Evolutionary conservation across 2,888 invertebrate species (phyloP), one percentile per base, ranked within the genome.

Genomic region (Rhogogaster chlorosoma): DNA sequence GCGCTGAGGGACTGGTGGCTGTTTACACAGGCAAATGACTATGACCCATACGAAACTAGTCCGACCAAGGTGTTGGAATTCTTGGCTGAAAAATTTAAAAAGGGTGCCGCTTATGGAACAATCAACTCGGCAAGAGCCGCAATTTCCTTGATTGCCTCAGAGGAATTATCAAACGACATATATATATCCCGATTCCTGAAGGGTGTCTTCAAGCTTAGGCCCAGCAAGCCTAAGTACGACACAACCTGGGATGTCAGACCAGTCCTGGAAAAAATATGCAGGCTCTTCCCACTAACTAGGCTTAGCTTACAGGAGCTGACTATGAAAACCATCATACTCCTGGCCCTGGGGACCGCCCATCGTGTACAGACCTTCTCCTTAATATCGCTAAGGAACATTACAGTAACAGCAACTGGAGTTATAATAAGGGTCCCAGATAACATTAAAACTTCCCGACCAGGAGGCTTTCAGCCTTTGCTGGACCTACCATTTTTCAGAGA

Each of bases 1-100:
- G 87, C 64, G 15, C 77, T 87, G 64, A 88, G 87, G 71, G 78
- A 84, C 1, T 89, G 87, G 87, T 88, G 87, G 86, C 12, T 77
- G 1, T 89, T 87, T 67, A 85, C 87, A 70, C 84, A 73, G 36
- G 80, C 22, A 75, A 77, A 85, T 18, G 64, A 83, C 32, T 70
- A 67, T 18, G 84, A 86, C 42, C n/a, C 80, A 7, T 84, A 61
- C 49, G 36, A 77, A 29, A 36, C 49, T 7, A 75, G 83, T 22
- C 32, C 67, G 10, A 38, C 18, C 15, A 83, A 75, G 84, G 75
- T 85, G 36, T 84, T 89, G 7, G 78, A 80, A 29, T 64, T 86
- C 49, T 18, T 84, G 45, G 70, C 83, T 32, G 78, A 67, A 57
- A 71, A 83, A 64, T 85, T 85, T 42, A 42, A 86, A 0, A 18